Percentiles rank a stretch among this genome's conserved stretches.
These are phyloP conservation scores for Apteryx mantelli DNA, from an alignment of 2,113 vertebrate species.

Conservation along the genomic window DNA sequence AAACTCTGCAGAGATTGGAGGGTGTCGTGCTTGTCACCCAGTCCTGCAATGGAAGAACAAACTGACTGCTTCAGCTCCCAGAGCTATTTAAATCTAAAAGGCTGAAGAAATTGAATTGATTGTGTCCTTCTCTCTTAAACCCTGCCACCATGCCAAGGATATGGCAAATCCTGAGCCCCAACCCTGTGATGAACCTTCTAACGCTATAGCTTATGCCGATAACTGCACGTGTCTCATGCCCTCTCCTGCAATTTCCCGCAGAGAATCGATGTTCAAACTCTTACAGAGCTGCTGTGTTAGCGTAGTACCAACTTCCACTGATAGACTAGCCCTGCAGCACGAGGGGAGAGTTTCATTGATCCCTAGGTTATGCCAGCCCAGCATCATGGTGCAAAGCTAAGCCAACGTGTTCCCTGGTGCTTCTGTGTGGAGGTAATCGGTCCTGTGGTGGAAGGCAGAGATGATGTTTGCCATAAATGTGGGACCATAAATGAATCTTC, in stretches of 20 bases:
- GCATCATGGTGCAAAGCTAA: neutral
- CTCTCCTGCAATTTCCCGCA: neutral
- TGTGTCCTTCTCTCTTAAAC: neutral
- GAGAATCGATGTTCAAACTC: neutral
- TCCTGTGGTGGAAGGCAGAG: neutral
- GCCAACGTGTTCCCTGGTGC: neutral
- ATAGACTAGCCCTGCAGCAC: neutral
- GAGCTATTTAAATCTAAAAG: neutral
- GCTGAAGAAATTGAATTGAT: neutral
- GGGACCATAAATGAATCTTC: neutral
- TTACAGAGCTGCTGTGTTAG: conserved; percentile 1
- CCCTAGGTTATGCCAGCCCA: neutral
- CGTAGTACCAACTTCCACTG: neutral
- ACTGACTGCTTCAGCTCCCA: neutral
- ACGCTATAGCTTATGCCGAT: neutral
- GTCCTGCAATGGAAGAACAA: neutral
- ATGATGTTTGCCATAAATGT: neutral
- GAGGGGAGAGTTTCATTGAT: neutral
- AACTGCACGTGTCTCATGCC: rapidly evolving
- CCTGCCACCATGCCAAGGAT: neutral
- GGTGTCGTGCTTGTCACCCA: neutral
- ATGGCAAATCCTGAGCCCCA: neutral
- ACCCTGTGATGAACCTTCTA: neutral
- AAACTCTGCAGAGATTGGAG: neutral
- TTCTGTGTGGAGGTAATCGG: neutral